These are phyloP conservation scores for Rhynchomys soricoides DNA, from an alignment of 2,113 vertebrate genomes.

Conservation along the genomic window DNA sequence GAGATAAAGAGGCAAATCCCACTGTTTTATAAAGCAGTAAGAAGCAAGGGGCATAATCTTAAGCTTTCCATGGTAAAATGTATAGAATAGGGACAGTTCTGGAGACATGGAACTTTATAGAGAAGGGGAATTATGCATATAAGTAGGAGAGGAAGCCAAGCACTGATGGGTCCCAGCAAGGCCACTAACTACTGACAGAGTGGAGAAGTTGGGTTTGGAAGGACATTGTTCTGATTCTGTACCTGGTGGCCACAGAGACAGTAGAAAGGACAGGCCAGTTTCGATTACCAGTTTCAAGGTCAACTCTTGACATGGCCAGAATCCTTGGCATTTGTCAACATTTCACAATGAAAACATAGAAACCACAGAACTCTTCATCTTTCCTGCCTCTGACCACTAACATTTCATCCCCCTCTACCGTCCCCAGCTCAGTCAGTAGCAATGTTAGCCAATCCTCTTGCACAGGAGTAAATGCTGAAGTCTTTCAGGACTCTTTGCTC, in stretches of 20 bases:
- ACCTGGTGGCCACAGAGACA: not conserved
- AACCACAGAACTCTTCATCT: not conserved
- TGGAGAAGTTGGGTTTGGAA: not conserved
- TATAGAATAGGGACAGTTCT: not conserved
- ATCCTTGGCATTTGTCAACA: not conserved
- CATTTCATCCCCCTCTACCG: not conserved
- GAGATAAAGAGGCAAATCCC: not conserved
- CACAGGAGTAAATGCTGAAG: not conserved
- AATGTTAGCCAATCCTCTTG: not conserved
- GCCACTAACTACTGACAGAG: not conserved
- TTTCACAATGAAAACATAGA: not conserved
- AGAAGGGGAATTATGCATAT: not conserved
- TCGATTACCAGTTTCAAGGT: not conserved
- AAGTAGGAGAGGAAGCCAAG: not conserved
- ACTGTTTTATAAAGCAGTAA: slow-evolving; percentile 1
- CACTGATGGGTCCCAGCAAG: not conserved
- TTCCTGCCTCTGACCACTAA: not conserved
- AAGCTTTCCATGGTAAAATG: not conserved
- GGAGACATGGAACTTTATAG: not conserved
- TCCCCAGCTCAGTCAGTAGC: not conserved
- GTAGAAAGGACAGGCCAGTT: not conserved
- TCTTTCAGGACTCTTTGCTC: not conserved
- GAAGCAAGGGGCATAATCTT: not conserved
- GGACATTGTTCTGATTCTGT: not conserved
- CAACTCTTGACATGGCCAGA: not conserved